Evolutionary conservation across 2,113 vertebrate genomes (phyloP).

Genomic region (Lepus europaeus): DNA sequence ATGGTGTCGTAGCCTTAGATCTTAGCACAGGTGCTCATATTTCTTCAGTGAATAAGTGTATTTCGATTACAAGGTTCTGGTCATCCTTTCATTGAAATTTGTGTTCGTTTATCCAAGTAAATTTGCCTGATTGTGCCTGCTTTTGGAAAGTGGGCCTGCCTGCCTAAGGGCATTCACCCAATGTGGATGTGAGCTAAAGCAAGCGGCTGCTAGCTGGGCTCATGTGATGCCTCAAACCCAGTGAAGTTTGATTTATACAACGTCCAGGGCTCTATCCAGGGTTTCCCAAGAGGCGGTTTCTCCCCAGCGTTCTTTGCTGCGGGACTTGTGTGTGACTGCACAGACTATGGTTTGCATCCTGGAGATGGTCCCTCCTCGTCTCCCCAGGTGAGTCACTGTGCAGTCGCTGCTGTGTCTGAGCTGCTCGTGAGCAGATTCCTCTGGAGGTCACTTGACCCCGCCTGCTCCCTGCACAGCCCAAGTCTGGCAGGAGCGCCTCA

Average conservation of each 20-base stretch:
- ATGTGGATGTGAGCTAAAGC: neutral
- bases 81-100: neutral
- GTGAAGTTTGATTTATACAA: neutral
- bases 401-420: no score
- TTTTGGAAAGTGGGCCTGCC: neutral
- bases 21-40: neutral
- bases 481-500: no score
- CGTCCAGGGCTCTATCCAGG: neutral
- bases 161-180: neutral
- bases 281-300: neutral
- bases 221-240: neutral
- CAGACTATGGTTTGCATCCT: neutral
- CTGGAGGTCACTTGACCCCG: no score
- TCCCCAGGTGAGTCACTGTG: neutral
- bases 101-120: neutral
- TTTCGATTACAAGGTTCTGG: conserved; percentile 3
- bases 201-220: neutral
- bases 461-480: neutral
- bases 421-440: no score
- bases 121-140: neutral
- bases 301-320: neutral
- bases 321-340: neutral
- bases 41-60: neutral
- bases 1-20: neutral
- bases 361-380: no score